Percentiles rank a stretch among this genome's conserved stretches.
Evolutionary conservation across 2,113 vertebrate species (phyloP).

Genomic region (Perca fluviatilis): DNA sequence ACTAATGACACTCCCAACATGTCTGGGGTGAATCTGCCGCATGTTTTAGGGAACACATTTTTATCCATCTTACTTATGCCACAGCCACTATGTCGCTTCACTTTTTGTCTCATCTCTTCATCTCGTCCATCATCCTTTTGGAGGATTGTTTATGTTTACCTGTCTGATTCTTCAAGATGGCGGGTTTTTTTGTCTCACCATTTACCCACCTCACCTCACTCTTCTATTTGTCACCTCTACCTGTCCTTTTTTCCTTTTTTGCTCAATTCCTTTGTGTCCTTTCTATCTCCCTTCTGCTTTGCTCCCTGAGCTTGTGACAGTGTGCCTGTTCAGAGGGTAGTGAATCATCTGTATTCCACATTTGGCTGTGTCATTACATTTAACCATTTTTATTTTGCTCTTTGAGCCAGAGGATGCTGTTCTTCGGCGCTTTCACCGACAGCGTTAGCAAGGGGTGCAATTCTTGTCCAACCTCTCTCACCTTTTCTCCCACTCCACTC

Average conservation of each 20-base stretch:
- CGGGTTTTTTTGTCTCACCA: constrained; percentile 8
- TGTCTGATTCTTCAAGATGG: neutral
- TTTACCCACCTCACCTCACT: constrained; percentile 1
- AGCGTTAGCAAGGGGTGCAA: neutral
- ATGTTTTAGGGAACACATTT: neutral
- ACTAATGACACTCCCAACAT: neutral
- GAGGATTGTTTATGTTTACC: constrained; percentile 24
- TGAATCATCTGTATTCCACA: constrained; percentile 45
- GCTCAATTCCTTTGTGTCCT: constrained; percentile 4
- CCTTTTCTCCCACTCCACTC: neutral
- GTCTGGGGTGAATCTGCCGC: too few relatives aligned
- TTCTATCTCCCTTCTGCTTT: constrained; percentile 23
- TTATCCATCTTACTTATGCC: neutral
- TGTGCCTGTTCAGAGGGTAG: constrained; percentile 50
- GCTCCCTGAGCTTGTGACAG: constrained; percentile 48
- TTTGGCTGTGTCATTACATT: constrained; percentile 56
- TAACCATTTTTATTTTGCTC: constrained; percentile 49
- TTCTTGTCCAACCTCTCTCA: constrained; percentile 13
- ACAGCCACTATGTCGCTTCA: neutral
- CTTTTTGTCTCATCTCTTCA: neutral
- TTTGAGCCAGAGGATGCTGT: constrained; percentile 3
- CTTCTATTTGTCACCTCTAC: constrained; percentile 18
- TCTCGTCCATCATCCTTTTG: neutral
- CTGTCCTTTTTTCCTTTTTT: constrained; percentile 11
- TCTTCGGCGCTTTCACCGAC: neutral